Base-by-base conservation (phyloP, 2,888 invertebrate genomes). In the Anoplius nigerrimus region DNA sequence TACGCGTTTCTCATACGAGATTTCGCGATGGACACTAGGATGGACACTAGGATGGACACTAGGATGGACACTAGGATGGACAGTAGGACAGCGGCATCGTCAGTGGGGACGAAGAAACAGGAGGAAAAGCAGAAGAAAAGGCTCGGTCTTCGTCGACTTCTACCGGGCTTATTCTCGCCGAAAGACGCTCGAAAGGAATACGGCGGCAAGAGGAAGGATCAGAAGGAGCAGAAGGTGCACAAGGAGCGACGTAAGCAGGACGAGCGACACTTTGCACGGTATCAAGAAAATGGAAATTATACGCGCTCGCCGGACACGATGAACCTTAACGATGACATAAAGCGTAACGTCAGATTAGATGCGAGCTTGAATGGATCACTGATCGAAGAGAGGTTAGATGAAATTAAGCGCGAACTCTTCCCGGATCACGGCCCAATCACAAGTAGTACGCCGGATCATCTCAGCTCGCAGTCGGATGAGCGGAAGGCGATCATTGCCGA, bases 41-140 rank as follows among this genome's bases (percentile, higher is more conserved):
- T n/a, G n/a, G n/a, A n/a, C n/a, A n/a, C n/a, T n/a, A n/a, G n/a
- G n/a, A n/a, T n/a, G n/a, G n/a, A n/a, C n/a, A n/a, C n/a, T n/a
- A n/a, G n/a, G n/a, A n/a, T n/a, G n/a, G n/a, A n/a, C n/a, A n/a
- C n/a, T n/a, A n/a, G n/a, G n/a, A n/a, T n/a, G n/a, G n/a, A n/a
- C n/a, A n/a, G n/a, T n/a, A n/a, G n/a, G 3, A 80, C 34, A 6
- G 11, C 34, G 34, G 34, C 77, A 0, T 69, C 81, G 8, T 81
- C 83, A n/a, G n/a, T n/a, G 0, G 89, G 88, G 65, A 79, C 86
- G 52, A 89, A 88, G 65, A 89, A 90, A 66, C 89, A 89, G 56
- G 89, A 90, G 69, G 89, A 89, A 59, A 84, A 84, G 42, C 77
- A 75, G 57, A 86, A 86, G 52, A 86, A 85, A 57, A 87, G 85